Evolutionary conservation across 2,888 invertebrate species (phyloP).

Genomic region (Euplexia lucipara): DNA sequence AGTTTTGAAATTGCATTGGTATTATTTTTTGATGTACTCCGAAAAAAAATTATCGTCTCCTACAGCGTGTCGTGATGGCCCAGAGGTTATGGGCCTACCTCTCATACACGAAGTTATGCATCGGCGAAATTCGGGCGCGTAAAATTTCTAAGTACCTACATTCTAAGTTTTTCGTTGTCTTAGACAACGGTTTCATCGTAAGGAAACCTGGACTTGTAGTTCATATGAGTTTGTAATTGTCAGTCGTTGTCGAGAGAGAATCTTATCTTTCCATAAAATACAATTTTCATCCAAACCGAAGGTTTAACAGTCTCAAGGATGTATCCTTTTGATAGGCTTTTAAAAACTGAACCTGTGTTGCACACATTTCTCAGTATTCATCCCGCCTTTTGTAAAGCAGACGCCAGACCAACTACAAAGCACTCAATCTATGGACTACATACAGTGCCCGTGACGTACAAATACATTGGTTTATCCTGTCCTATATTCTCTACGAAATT

Average conservation of each 20-base stretch:
- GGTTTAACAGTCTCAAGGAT: background rate
- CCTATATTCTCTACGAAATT: slow-evolving; percentile 8
- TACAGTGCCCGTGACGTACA: background rate
- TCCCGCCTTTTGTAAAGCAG: background rate
- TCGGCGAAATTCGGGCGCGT: too few species aligned
- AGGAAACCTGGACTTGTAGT: too few species aligned
- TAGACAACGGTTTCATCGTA: too few species aligned
- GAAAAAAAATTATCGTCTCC: too few species aligned
- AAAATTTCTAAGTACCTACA: too few species aligned
- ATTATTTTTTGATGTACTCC: background rate
- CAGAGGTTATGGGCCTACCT: too few species aligned
- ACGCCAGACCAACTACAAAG: background rate
- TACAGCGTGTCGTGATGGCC: too few species aligned
- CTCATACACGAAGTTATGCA: too few species aligned
- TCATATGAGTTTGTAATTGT: background rate
- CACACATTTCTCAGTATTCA: background rate
- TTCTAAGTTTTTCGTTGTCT: too few species aligned
- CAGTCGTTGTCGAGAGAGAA: background rate
- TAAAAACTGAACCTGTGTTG: background rate
- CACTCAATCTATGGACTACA: slow-evolving; percentile 31
- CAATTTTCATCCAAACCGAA: background rate
- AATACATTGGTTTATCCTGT: slow-evolving; percentile 14
- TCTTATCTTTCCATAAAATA: background rate
- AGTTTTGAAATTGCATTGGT: slow-evolving; percentile 25
- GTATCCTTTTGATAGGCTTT: slow-evolving; percentile 1